phyloP scores from a whole-genome alignment of 1,140 invertebrate species.

The Micrasema minimum region DNA sequence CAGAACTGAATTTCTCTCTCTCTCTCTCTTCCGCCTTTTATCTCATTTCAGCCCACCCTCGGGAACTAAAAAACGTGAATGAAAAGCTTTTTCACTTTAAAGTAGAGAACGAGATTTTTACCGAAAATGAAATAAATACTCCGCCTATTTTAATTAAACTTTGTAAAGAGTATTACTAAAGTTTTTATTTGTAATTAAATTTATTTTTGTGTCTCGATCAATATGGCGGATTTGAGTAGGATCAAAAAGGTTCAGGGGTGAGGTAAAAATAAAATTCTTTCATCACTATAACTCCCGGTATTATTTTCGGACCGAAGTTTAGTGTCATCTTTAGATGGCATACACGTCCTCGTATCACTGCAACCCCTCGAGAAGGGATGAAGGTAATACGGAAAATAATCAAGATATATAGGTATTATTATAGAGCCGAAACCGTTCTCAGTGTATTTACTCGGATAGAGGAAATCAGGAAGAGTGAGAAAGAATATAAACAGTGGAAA shows the following conservation, averaged over 20 bases:
- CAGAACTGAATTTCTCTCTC: background rate
- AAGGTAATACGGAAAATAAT: conserved; percentile 18
- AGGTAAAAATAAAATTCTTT: background rate
- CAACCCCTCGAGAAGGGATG: background rate
- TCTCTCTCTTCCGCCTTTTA: conserved; percentile 10
- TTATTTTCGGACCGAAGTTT: conserved; percentile 23
- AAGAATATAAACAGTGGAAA: no score
- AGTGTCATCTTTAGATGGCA: conserved; percentile 18
- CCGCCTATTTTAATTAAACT: conserved; percentile 22
- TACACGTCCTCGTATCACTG: conserved; percentile 17
- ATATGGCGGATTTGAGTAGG: background rate
- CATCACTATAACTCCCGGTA: conserved; percentile 22
- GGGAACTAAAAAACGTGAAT: conserved; percentile 12
- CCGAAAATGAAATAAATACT: conserved; percentile 32
- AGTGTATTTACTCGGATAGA: conserved; percentile 5
- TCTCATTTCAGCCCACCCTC: conserved; percentile 8
- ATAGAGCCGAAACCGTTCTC: conserved; percentile 13
- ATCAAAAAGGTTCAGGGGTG: background rate
- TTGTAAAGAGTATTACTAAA: background rate
- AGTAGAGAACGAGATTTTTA: conserved; percentile 10
- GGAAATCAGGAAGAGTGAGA: background rate
- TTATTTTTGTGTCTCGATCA: no score
- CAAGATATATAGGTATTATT: conserved; percentile 15
- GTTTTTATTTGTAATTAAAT: no score
- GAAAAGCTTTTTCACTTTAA: conserved; percentile 34